Evolutionary conservation across 64 coral and sea anemone species (phyloP).

Genomic region (Montipora capricornis): DNA sequence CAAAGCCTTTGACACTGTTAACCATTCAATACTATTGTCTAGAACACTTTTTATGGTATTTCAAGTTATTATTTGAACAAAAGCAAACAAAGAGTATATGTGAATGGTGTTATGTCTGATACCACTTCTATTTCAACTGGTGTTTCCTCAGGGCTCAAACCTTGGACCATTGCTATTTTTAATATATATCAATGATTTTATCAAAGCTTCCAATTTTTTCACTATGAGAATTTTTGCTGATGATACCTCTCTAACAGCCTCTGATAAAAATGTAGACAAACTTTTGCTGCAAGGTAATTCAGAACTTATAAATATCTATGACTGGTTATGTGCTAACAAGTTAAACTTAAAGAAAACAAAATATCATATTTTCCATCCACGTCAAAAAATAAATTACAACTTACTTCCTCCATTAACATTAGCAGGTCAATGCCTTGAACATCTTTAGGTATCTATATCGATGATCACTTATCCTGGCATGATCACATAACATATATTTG

Average conservation of each 20-base stretch:
- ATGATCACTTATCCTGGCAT: no score
- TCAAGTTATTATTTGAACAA: constrained; percentile 14
- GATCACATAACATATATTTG: no score
- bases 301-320: no score
- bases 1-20: constrained; percentile 33
- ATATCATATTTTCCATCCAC: no score
- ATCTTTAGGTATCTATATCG: no score
- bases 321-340: no score
- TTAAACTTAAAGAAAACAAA: no score
- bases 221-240: constrained; percentile 1
- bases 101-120: background rate
- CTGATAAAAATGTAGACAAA: background rate
- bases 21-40: constrained; percentile 30
- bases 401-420: no score
- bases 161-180: constrained; percentile 53
- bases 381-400: no score
- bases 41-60: constrained; percentile 4
- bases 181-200: constrained; percentile 58
- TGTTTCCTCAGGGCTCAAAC: background rate
- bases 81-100: background rate
- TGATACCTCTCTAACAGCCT: constrained; percentile 14
- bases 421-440: no score
- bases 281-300: no score
- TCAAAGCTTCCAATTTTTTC: background rate
- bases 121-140: constrained; percentile 31